These are phyloP conservation scores for Cephus cinctus DNA, from an alignment of 1,140 invertebrate species.

Conservation along the genomic window DNA sequence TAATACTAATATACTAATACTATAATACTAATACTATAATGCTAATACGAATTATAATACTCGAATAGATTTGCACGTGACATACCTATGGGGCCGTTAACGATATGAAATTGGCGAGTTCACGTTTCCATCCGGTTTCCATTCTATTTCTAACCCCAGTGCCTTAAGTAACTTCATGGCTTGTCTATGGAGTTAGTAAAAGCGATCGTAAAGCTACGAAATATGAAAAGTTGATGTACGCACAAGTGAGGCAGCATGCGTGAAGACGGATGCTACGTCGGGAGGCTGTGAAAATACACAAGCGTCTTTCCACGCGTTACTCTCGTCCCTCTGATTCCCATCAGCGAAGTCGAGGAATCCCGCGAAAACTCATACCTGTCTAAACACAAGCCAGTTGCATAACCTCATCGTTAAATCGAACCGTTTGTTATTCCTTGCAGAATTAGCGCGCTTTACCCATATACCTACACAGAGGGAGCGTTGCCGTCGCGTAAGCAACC, in stretches of 20 bases:
- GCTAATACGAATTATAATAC: not conserved
- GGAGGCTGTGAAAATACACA: not conserved
- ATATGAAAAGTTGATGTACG: constrained; percentile 12
- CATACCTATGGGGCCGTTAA: not conserved
- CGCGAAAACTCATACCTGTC: no score
- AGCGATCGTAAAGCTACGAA: constrained; percentile 14
- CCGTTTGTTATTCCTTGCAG: no score
- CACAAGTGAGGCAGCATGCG: not conserved
- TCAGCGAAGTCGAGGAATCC: no score
- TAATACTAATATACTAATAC: no score
- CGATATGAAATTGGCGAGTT: not conserved
- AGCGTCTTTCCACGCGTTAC: not conserved
- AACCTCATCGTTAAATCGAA: no score
- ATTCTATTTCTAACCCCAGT: constrained; percentile 4
- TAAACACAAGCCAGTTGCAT: no score
- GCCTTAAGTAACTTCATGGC: not conserved
- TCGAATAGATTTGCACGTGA: not conserved
- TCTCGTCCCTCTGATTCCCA: not conserved
- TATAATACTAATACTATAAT: no score
- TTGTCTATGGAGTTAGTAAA: constrained; percentile 3
- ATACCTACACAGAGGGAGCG: no score
- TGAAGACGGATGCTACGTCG: not conserved
- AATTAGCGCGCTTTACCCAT: no score
- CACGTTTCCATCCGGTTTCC: not conserved
- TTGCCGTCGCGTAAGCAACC: no score